A percentile compares a stretch with the other conserved stretches of the same genome.
Conservation (phyloP, 2,797 vertebrate genomes). For the Crenuchus spilurus region DNA sequence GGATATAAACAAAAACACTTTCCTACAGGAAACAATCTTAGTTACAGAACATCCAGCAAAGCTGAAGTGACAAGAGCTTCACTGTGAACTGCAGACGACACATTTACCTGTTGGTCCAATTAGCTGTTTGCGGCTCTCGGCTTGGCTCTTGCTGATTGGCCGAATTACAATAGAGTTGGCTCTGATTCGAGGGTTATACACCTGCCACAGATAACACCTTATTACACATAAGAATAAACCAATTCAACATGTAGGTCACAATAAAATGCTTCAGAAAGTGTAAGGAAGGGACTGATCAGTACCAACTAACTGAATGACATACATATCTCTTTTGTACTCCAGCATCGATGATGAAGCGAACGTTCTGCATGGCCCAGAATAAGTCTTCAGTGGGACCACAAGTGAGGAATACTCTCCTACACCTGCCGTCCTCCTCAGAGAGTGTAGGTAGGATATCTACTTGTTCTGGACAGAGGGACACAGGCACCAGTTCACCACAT, state of each 20-base stretch:
- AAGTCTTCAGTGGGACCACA: conserved; percentile 77
- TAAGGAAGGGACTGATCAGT: not conserved
- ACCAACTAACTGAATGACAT: conserved; percentile 14
- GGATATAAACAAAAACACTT: conserved; percentile 90
- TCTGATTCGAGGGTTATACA: conserved; percentile 89
- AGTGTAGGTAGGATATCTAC: conserved; percentile 54
- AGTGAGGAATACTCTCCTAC: conserved; percentile 82
- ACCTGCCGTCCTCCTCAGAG: conserved; percentile 59
- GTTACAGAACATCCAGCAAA: not conserved
- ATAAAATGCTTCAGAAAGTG: not conserved
- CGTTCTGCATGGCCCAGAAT: conserved; percentile 71
- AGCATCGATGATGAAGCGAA: conserved; percentile 84
- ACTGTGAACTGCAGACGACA: not conserved
- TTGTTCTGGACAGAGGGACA: conserved; percentile 75
- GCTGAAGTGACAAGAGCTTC: not conserved
- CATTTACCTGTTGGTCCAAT: conserved; percentile 66
- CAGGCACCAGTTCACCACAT: conserved; percentile 81
- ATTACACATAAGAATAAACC: not conserved
- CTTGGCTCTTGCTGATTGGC: conserved; percentile 85
- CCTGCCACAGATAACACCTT: conserved; percentile 71
- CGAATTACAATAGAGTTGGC: conserved; percentile 80
- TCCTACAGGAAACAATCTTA: conserved; percentile 66
- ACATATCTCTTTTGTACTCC: conserved; percentile 86
- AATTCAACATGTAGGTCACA: not conserved
- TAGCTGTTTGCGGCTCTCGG: conserved; percentile 79